These are phyloP conservation scores for Erinaceus europaeus DNA, from an alignment of 2,113 vertebrate genomes.

Conservation along the genomic window DNA sequence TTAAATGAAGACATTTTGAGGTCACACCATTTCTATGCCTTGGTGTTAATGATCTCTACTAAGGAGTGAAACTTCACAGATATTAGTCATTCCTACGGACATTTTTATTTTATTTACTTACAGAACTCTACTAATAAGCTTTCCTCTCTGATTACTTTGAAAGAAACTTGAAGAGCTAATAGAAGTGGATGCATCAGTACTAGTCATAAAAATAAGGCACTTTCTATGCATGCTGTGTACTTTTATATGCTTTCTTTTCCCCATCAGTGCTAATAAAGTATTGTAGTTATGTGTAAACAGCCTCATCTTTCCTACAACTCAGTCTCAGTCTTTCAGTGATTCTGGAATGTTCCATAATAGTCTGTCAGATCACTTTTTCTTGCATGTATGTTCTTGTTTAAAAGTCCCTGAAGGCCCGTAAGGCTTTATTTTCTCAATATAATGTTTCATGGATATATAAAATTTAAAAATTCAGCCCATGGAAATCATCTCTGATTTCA, in stretches of 20 bases:
- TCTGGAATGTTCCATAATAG: constrained; percentile 22
- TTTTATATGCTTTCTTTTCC: constrained; percentile 21
- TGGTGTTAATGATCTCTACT: not conserved
- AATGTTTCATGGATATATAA: constrained; percentile 17
- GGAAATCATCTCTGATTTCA: constrained; percentile 29
- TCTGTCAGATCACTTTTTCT: constrained; percentile 41
- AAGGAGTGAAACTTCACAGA: constrained; percentile 28
- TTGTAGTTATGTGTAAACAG: constrained; percentile 38
- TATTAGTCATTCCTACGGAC: not conserved
- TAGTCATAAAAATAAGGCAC: constrained; percentile 50
- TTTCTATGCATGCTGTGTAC: constrained; percentile 47
- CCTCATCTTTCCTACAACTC: not conserved
- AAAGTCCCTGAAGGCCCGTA: constrained; percentile 15
- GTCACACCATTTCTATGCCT: not conserved
- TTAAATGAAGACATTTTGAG: not conserved
- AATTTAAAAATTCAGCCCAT: constrained; percentile 39
- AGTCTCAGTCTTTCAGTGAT: constrained; percentile 31
- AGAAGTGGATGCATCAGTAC: not conserved
- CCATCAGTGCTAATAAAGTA: constrained; percentile 37
- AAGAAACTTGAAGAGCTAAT: constrained; percentile 31
- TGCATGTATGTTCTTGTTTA: constrained; percentile 38
- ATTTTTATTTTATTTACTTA: constrained; percentile 19
- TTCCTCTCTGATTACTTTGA: constrained; percentile 1
- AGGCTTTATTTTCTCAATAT: constrained; percentile 22
- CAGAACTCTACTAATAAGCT: constrained; percentile 7